Evolutionary conservation across 2,113 vertebrate genomes (phyloP).

Genomic region (Mola mola): DNA sequence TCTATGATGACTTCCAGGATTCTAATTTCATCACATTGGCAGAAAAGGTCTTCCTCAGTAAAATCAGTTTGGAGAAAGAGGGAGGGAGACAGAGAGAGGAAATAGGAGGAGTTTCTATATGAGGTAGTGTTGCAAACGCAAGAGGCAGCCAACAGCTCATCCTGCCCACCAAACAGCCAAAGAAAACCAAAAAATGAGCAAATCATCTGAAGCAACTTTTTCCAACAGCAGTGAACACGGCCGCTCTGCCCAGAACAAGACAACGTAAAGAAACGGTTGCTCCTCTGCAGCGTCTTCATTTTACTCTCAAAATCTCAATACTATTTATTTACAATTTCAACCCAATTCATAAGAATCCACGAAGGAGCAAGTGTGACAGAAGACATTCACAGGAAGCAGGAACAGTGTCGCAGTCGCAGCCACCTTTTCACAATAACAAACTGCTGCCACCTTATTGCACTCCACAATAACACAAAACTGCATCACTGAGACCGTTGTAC

Average conservation of each 20-base stretch:
- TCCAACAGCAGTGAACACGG: neutral
- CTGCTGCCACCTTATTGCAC: too few relatives aligned
- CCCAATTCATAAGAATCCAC: slow-evolving; percentile 1
- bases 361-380: slow-evolving; percentile 38
- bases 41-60: neutral
- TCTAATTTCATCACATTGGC: neutral
- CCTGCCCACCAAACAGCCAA: slow-evolving; percentile 23
- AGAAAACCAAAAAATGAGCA: slow-evolving; percentile 19
- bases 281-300: slow-evolving; percentile 35
- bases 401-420: neutral
- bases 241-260: slow-evolving; percentile 24
- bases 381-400: slow-evolving; percentile 7
- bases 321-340: neutral
- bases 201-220: slow-evolving; percentile 8
- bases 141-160: slow-evolving; percentile 40
- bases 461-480: slow-evolving; percentile 40
- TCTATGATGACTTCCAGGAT: neutral
- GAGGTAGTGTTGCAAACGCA: slow-evolving; percentile 1
- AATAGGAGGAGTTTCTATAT: neutral
- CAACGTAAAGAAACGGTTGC: slow-evolving; percentile 9
- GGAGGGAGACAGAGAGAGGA: slow-evolving; percentile 6
- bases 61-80: neutral
- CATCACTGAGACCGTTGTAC: slow-evolving; percentile 39
- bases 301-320: neutral
- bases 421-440: too few relatives aligned